Conservation (phyloP, 1,140 invertebrate genomes). For the Tetragnatha versicolor region DNA sequence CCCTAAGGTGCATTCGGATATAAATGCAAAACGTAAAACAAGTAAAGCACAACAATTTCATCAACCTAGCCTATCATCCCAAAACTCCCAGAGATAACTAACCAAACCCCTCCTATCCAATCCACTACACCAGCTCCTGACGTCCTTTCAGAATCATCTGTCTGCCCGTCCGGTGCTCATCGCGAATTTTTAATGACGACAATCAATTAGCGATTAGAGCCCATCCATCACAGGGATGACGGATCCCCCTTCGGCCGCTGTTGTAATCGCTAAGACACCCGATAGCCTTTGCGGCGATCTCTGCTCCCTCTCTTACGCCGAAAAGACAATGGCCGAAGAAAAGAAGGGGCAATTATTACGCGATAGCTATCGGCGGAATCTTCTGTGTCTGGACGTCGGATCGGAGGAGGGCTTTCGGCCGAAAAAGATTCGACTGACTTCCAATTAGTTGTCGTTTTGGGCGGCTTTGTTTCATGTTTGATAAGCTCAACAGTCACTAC, state of each 20-base stretch:
- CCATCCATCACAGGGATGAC: conserved; percentile 3
- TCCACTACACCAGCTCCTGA: background rate
- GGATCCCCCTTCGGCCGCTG: conserved; percentile 6
- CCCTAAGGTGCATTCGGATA: too few relatives aligned
- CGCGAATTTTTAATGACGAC: conserved; percentile 53
- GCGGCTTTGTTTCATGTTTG: too few relatives aligned
- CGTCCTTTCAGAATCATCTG: background rate
- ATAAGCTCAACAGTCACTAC: too few relatives aligned
- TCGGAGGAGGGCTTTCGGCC: too few relatives aligned
- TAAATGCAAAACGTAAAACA: too few relatives aligned
- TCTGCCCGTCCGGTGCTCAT: background rate
- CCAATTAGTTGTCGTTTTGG: too few relatives aligned
- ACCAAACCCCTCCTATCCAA: background rate
- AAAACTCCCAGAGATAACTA: too few relatives aligned
- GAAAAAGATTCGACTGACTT: too few relatives aligned
- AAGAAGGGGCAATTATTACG: conserved; percentile 11
- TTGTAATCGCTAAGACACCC: conserved; percentile 51
- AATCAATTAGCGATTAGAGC: conserved; percentile 54
- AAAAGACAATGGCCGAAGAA: conserved; percentile 18
- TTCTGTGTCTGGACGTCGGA: too few relatives aligned
- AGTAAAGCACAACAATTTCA: too few relatives aligned
- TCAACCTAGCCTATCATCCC: too few relatives aligned
- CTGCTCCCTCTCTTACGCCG: conserved; percentile 44
- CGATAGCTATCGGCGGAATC: too few relatives aligned
- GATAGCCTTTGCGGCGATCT: conserved; percentile 41